phyloP scores from a whole-genome alignment of 2,113 vertebrate species.

The Trichechus manatus region DNA sequence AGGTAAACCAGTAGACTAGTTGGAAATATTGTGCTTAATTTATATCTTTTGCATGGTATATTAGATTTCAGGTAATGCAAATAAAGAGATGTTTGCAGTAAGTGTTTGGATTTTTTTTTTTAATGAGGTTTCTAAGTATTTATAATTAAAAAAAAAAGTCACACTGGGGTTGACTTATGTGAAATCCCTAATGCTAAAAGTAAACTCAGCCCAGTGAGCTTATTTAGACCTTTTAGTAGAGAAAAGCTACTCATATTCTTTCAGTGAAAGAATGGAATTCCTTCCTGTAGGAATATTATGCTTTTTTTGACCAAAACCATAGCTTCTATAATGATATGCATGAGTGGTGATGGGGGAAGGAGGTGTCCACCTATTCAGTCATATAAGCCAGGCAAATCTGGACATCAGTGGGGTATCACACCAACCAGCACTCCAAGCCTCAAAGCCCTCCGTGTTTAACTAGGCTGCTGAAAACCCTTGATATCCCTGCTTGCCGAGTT shows the following conservation, averaged over 20 bases:
- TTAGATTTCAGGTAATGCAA: not conserved
- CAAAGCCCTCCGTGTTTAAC: not conserved
- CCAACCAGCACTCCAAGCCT: fast-evolving
- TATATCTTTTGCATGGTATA: not conserved
- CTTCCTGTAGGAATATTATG: not conserved
- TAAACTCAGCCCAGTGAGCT: not conserved
- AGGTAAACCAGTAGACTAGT: slow-evolving; percentile 14
- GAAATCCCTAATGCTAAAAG: not conserved
- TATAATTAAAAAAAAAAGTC: not conserved
- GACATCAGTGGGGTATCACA: not conserved
- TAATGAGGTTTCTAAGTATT: not conserved
- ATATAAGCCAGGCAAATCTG: not conserved
- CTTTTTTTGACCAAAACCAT: not conserved
- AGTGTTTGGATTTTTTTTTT: not conserved
- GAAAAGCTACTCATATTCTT: not conserved
- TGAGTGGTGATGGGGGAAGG: not conserved
- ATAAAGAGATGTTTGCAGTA: not conserved
- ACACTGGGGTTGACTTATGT: not conserved
- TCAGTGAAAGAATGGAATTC: not conserved
- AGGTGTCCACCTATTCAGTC: not conserved
- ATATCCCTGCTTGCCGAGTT: not conserved
- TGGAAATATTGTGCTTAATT: not conserved
- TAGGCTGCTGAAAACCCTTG: not conserved
- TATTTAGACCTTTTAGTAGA: not conserved
- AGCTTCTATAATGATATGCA: not conserved